Evolutionary conservation across 2,888 invertebrate species (phyloP), one percentile per base, ranked within the genome.

Genomic region (Balanococcus diminutus): DNA sequence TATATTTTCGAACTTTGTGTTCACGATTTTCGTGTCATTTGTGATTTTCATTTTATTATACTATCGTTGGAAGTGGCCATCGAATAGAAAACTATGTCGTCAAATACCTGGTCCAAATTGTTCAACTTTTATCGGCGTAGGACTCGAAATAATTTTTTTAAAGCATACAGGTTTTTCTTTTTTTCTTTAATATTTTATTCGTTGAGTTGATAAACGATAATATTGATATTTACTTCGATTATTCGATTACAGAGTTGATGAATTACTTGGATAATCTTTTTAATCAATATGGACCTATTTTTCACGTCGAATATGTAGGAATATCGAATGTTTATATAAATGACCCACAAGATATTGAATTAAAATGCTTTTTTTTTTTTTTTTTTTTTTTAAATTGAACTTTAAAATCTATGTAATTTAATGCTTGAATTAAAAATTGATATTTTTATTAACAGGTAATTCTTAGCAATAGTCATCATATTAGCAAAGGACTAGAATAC

Each of bases 401-500:
- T n/a, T n/a, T n/a, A n/a, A n/a, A n/a, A n/a, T n/a, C n/a, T n/a
- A n/a, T n/a, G n/a, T n/a, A n/a, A n/a, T n/a, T n/a, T n/a, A n/a
- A n/a, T n/a, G n/a, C n/a, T n/a, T n/a, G n/a, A n/a, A n/a, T n/a
- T n/a, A n/a, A n/a, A n/a, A n/a, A n/a, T n/a, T n/a, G n/a, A n/a
- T n/a, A n/a, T n/a, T n/a, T n/a, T n/a, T n/a, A n/a, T n/a, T 8
- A 19, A 56, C 51, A 88, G 87, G 72, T 61, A 61, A 79, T 88
- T 36, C 72, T 88, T 19, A 87, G 87, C 19, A 88, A 87, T 81
- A 61, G 86, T 31, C 87, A 87, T 39, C 87, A 88, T 32, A 88
- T 88, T 56, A 87, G 83, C 32, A 88, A 88, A 87, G 87, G 87
- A 19, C 28, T 61, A 1, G 87, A 88, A 32, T 88, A 88, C 28